Evolutionary conservation across 64 coral and sea anemone species (phyloP), one percentile per base, ranked within the genome.

Genomic region (Orbicella faveolata): DNA sequence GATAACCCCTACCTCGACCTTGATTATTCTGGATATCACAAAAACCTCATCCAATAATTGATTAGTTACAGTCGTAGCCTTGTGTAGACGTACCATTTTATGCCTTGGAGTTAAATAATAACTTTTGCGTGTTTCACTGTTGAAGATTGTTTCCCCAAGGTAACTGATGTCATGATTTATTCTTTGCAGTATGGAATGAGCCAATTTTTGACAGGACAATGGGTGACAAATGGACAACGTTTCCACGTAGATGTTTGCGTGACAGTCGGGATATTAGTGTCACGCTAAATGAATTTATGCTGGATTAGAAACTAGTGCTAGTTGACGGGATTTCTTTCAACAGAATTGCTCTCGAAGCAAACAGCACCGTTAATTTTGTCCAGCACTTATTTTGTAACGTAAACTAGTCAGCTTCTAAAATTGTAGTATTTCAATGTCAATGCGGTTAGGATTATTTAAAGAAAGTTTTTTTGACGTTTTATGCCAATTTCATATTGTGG

Each of bases 101-200:
- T 48, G 6, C 41, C 41, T 6, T 48, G 41, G 41, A 6, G 41
- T 48, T 48, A 48, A 48, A 48, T 48, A 48, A 48, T 48, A 48
- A 48, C 41, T 48, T 48, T 48, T 48, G 41, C 41, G 4, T 48
- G 4, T 48, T 48, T 48, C 41, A 3, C 6, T 48, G 41, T 48
- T 48, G 41, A 48, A 17, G 17, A 3, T 78, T 78, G 17, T 52
- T 44, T 14, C 41, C 5, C 2, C 0, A 30, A 66, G 23, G 35
- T 41, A 34, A 63, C 26, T 11, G 10, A 51, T 72, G 23, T 26
- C 12, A 15, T 62, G 4, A 25, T 26, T 85, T 30, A 52, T 51
- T 52, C 68, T 23, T 85, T 85, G 19, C 65, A 85, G 82, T 70
- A 51, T 72, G 61, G 82, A 85, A 65, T 85, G 82, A 57, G 5